Evolutionary conservation across 2,113 vertebrate genomes (phyloP), one percentile per base, ranked within the genome.

Genomic region (Osmerus mordax): DNA sequence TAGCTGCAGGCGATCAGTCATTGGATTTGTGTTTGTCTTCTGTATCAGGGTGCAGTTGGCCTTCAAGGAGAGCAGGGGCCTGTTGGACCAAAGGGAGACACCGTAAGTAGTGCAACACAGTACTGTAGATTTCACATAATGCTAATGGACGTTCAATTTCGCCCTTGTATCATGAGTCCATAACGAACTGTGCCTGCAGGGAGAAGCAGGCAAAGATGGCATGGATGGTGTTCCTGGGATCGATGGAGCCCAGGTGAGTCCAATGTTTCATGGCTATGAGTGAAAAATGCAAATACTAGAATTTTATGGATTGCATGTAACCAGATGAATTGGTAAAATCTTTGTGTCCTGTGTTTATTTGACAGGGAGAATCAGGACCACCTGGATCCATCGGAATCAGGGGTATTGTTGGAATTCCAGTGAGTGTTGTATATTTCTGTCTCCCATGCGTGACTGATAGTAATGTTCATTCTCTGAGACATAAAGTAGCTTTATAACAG

Each of bases 331-430:
- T 18, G 54, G 14, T 56, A 4, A 56, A 19, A 15, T 2, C 55
- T 18, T 19, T 52, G 47, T 78, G 15, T 62, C 56, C 77, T 15
- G 74, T 19, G 18, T 29, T 21, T 74, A 19, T 72, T 72, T 56
- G 61, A 62, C 81, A 94, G 93, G 92, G 93, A 75, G 91, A 91
- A 2, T 2, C 91, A 71, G 93, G 93, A 13, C 61, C 79, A 25
- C 28, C 90, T 59, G 93, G 93, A 78, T 55, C 72, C 52, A 29
- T 71, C 63, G 93, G 93, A n/a, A 0, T 91, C 66, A 85, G 91
- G 76, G 93, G 93, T 28, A 83, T 92, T 73, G 89, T 91, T 29
- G 93, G 93, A 78, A 92, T 94, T 81, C 91, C 92, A 9, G 93
- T 94, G 83, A 91, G 92, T 91, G 28, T 62, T 28, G 28, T 3